Evolutionary conservation across 2,797 vertebrate genomes (phyloP).

Genomic region (Channallabes apus): DNA sequence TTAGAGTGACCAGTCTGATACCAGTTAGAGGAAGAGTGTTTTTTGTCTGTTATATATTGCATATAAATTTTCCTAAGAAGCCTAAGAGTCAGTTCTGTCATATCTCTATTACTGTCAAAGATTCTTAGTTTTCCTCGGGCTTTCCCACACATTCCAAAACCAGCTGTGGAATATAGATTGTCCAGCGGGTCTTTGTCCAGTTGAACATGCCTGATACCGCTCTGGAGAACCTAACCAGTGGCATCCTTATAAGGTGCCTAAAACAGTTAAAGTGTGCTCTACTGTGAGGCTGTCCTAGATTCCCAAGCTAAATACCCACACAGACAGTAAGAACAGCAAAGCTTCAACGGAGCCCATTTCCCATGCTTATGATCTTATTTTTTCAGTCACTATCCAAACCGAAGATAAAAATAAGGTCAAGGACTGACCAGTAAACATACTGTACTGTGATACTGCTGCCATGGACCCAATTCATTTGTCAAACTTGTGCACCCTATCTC

Average conservation of each 20-base stretch:
- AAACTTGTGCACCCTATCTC: not conserved
- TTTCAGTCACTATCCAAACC: not conserved
- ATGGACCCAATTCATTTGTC: not conserved
- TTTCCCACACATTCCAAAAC: too few relatives aligned
- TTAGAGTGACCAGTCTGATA: not conserved
- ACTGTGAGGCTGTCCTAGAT: not conserved
- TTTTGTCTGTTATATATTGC: too few relatives aligned
- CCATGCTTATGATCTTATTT: not conserved
- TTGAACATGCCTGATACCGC: not conserved
- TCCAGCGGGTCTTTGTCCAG: not conserved
- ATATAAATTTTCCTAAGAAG: not conserved
- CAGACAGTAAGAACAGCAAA: not conserved
- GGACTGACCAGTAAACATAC: not conserved
- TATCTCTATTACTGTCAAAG: not conserved
- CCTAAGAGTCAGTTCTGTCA: not conserved
- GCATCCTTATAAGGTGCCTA: not conserved
- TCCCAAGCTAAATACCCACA: not conserved
- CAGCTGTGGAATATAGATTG: not conserved
- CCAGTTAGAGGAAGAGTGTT: not conserved
- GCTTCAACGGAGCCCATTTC: not conserved
- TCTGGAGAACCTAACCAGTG: not conserved
- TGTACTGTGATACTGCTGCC: not conserved
- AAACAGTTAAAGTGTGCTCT: not conserved
- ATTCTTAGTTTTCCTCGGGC: not conserved
- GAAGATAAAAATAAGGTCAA: not conserved